These are phyloP conservation scores for Diabrotica balteata DNA, from an alignment of 2,888 invertebrate genomes.

Conservation along the genomic window DNA sequence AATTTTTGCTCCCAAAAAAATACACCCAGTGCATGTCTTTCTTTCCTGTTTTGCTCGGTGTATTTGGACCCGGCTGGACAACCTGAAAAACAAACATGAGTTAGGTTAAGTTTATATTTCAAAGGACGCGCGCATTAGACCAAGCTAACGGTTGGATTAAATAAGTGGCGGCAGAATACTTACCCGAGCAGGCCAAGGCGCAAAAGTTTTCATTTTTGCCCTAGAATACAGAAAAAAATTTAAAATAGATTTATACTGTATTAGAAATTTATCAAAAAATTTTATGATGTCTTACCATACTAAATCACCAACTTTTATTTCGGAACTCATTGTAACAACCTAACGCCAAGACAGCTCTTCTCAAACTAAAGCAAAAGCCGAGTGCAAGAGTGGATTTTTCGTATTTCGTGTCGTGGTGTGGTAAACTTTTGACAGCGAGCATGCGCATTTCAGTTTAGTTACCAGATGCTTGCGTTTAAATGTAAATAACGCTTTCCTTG, in stretches of 20 bases:
- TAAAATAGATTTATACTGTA: slow-evolving; percentile 26
- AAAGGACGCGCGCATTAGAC: slow-evolving; percentile 31
- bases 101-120: slow-evolving; percentile 36
- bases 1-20: slow-evolving; percentile 95
- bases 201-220: slow-evolving; percentile 98
- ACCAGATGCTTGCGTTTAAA: no score
- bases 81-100: slow-evolving; percentile 67
- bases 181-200: slow-evolving; percentile 97
- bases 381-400: neutral
- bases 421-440: slow-evolving; percentile 30
- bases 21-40: slow-evolving; percentile 88
- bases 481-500: no score
- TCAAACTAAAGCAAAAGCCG: slow-evolving; percentile 46
- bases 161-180: slow-evolving; percentile 62
- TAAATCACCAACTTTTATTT: slow-evolving; percentile 71
- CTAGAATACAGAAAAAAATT: slow-evolving; percentile 67
- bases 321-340: slow-evolving; percentile 62
- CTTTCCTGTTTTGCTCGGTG: slow-evolving; percentile 74
- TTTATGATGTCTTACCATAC: slow-evolving; percentile 68
- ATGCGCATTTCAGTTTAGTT: neutral
- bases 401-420: slow-evolving; percentile 36
- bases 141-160: slow-evolving; percentile 58
- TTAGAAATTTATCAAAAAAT: slow-evolving; percentile 42
- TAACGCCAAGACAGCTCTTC: slow-evolving; percentile 38
- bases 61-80: slow-evolving; percentile 79